Conservation (phyloP, 1,140 invertebrate genomes). For the Megathymus violae region DNA sequence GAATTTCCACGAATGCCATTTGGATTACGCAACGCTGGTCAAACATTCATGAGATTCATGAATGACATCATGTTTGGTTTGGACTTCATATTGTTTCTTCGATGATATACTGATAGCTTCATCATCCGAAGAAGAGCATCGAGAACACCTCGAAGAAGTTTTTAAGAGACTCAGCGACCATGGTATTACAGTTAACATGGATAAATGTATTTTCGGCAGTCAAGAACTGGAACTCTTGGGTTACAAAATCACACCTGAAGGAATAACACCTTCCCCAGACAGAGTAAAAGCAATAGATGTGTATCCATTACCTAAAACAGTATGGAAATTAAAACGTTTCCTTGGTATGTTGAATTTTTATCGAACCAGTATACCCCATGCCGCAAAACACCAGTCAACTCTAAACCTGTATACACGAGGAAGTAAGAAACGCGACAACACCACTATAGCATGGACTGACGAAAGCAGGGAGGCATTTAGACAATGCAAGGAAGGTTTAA, state of each 20-base stretch:
- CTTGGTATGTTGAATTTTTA: not conserved
- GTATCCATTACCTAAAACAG: slow-evolving; percentile 1
- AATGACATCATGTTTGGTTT: slow-evolving; percentile 8
- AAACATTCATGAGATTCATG: slow-evolving; percentile 8
- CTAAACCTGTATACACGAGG: too few species aligned
- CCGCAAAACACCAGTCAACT: too few species aligned
- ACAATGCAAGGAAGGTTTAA: slow-evolving; percentile 4
- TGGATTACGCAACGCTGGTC: slow-evolving; percentile 7
- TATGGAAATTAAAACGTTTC: not conserved
- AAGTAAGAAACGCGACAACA: too few species aligned
- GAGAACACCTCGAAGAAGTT: slow-evolving; percentile 1
- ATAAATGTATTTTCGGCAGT: not conserved
- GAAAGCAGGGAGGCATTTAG: not conserved
- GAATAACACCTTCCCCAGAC: not conserved
- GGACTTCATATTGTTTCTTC: slow-evolving; percentile 5
- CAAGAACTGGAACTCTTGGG: slow-evolving; percentile 1
- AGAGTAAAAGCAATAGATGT: not conserved
- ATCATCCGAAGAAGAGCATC: slow-evolving; percentile 2
- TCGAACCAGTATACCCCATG: too few species aligned
- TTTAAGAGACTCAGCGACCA: not conserved
- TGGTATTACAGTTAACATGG: slow-evolving; percentile 3
- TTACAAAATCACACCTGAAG: slow-evolving; percentile 1
- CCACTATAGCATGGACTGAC: too few species aligned
- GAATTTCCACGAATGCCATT: slow-evolving; percentile 9
- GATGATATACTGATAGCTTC: slow-evolving; percentile 1